Evolutionary conservation across 1,140 invertebrate species (phyloP).

Genomic region (Papilio xuthus): DNA sequence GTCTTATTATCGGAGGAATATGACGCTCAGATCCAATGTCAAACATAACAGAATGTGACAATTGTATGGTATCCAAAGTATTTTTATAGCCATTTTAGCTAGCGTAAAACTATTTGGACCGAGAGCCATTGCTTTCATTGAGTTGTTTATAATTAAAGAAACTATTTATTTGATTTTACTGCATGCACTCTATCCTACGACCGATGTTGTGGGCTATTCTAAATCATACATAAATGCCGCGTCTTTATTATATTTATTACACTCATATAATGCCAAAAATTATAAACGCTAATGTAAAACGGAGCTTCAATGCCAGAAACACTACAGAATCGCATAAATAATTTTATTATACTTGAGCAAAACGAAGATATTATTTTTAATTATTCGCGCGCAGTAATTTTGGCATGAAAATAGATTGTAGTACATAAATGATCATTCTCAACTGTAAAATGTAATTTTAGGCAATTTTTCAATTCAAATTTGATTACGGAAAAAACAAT

Average conservation of each 20-base stretch:
- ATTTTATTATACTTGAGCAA: background rate
- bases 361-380: background rate
- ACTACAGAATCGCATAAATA: background rate
- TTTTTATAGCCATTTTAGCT: background rate
- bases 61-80: background rate
- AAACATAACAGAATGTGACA: background rate
- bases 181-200: background rate
- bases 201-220: background rate
- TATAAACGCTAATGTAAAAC: background rate
- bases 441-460: too few relatives aligned
- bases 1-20: background rate
- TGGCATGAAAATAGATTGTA: background rate
- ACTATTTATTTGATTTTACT: background rate
- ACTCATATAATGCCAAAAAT: background rate
- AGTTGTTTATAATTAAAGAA: background rate
- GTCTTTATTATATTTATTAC: background rate
- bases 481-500: background rate
- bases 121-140: background rate
- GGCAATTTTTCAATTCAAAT: too few relatives aligned
- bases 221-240: background rate
- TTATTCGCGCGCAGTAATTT: background rate
- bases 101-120: background rate
- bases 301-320: background rate
- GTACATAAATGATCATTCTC: too few relatives aligned
- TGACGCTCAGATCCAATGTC: background rate